A percentile compares a stretch with the other conserved stretches of the same genome.
These are phyloP conservation scores for Actinemys pallida DNA, from an alignment of 2,113 vertebrate species.

Conservation along the genomic window DNA sequence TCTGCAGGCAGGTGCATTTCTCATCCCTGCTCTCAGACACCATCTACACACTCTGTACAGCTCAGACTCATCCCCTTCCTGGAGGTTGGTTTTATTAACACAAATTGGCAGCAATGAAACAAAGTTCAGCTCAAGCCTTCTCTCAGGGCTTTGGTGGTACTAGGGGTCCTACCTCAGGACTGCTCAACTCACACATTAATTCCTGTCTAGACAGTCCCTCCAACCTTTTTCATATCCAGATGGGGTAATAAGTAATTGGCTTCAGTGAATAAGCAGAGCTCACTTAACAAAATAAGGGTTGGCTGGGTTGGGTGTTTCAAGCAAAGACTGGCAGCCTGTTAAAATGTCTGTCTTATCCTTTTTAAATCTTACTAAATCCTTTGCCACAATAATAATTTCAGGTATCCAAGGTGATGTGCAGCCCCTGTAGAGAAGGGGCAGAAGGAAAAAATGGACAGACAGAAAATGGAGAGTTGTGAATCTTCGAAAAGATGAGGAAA, in stretches of 20 bases:
- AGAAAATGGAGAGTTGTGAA: background rate
- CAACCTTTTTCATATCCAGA: background rate
- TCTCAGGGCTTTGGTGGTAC: background rate
- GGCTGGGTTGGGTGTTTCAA: background rate
- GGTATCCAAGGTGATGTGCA: background rate
- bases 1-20: background rate
- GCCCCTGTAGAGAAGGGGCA: too few species aligned
- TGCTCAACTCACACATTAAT: background rate
- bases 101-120: background rate
- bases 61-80: background rate
- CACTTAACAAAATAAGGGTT: background rate
- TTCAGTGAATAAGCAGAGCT: background rate
- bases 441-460: background rate
- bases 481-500: background rate
- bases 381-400: background rate
- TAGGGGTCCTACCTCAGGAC: background rate
- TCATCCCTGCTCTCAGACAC: background rate
- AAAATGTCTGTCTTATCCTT: background rate
- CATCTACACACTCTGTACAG: background rate
- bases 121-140: background rate
- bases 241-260: background rate
- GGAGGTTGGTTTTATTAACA: background rate
- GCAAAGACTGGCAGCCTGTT: background rate
- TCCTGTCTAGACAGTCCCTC: background rate
- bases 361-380: background rate